A percentile compares a stretch with the other conserved stretches of the same genome.
Evolutionary conservation across 2,797 vertebrate species (phyloP).

Genomic region (Lacerta agilis): DNA sequence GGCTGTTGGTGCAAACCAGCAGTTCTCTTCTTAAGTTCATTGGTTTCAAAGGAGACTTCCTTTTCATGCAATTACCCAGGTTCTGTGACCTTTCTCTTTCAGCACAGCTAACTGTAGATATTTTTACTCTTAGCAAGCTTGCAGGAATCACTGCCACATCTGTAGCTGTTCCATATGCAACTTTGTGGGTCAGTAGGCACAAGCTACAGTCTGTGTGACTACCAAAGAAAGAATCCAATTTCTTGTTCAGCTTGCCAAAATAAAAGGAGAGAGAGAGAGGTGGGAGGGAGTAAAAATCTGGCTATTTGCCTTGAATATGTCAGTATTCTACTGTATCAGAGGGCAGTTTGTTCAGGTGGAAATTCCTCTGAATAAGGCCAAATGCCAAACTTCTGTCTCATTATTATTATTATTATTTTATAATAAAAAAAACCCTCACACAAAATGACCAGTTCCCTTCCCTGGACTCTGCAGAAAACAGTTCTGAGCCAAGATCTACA

Average conservation of each 20-base stretch:
- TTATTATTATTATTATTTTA: conserved; percentile 11
- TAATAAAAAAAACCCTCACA: neutral
- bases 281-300: conserved; percentile 12
- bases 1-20: neutral
- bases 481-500: conserved; percentile 17
- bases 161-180: conserved; percentile 9
- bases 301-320: conserved; percentile 47
- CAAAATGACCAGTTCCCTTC: conserved; percentile 18
- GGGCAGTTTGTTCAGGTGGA: conserved; percentile 44
- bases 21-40: neutral
- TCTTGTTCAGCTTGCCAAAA: conserved; percentile 15
- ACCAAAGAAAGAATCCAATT: neutral
- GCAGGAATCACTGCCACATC: neutral
- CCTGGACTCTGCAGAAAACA: neutral
- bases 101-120: neutral
- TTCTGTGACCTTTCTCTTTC: neutral
- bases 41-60: fast-evolving
- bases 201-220: conserved; percentile 19
- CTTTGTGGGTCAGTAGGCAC: conserved; percentile 11
- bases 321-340: conserved; percentile 22
- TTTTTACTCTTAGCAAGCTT: conserved; percentile 16
- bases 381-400: conserved; percentile 23
- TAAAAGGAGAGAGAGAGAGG: conserved; percentile 12
- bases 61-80: neutral
- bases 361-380: conserved; percentile 30